Percentiles rank a stretch among this genome's conserved stretches.
These are phyloP conservation scores for Dryadula phaetusa DNA, from an alignment of 2,888 invertebrate genomes.

Conservation along the genomic window DNA sequence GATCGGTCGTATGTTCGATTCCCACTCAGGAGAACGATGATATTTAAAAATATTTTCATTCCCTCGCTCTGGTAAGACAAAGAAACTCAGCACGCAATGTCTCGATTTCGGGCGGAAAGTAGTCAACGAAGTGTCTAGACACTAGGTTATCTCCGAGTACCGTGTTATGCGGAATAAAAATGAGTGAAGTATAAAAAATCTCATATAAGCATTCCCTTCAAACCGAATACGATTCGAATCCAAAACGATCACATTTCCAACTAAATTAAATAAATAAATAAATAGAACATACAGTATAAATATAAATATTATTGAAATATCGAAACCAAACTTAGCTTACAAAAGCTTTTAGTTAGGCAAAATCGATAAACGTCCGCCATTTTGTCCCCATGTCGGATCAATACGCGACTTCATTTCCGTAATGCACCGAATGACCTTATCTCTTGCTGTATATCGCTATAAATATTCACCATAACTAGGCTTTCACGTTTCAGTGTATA, in stretches of 20 bases:
- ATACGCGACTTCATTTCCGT: constrained; percentile 17
- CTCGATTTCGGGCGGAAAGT: no score
- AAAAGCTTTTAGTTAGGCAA: background rate
- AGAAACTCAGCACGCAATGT: no score
- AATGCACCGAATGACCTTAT: constrained; percentile 18
- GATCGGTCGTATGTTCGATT: no score
- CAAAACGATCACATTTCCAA: no score
- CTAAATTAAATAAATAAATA: background rate
- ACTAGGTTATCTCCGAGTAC: no score
- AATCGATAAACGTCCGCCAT: constrained; percentile 15
- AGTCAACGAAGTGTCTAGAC: no score
- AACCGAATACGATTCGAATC: no score
- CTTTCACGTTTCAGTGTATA: background rate
- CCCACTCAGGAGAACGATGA: no score
- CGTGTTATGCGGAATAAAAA: no score
- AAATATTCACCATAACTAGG: constrained; percentile 8
- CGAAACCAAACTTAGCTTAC: background rate
- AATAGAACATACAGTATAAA: background rate
- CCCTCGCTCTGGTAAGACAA: no score
- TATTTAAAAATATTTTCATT: background rate
- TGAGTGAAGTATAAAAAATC: no score
- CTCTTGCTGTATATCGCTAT: background rate
- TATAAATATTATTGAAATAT: background rate
- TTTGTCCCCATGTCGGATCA: constrained; percentile 16
- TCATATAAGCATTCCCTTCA: no score